A percentile compares a stretch with the other conserved stretches of the same genome.
phyloP scores from a whole-genome alignment of 2,888 invertebrate species.

The Caenorhabditis wallacei region DNA sequence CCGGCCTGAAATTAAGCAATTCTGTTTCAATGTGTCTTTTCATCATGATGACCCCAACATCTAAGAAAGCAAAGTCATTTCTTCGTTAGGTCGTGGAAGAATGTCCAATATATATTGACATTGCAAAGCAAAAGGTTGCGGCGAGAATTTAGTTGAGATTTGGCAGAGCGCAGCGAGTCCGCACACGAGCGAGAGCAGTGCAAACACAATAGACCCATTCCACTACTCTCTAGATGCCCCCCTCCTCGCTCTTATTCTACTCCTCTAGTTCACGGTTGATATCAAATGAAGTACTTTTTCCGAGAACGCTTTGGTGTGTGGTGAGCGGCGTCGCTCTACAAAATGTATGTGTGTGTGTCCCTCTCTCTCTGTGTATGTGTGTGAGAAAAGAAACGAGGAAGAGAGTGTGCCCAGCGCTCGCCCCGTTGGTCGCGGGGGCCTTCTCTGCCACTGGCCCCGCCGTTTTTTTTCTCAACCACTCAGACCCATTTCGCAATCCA shows the following conservation, averaged over 20 bases:
- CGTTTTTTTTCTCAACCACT: constrained; percentile 48
- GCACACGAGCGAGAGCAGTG: constrained; percentile 64
- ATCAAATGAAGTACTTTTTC: constrained; percentile 66
- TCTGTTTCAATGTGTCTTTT: constrained; percentile 16
- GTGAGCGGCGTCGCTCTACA: constrained; percentile 52
- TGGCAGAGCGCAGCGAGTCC: constrained; percentile 61
- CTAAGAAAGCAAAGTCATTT: constrained; percentile 34
- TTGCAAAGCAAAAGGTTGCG: constrained; percentile 61
- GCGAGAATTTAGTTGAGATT: constrained; percentile 58
- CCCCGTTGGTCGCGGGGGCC: constrained; percentile 45
- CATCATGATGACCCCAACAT: constrained; percentile 42
- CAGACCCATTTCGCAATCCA: constrained; percentile 64
- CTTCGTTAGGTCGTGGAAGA: constrained; percentile 49
- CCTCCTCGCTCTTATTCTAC: constrained; percentile 42
- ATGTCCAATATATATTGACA: constrained; percentile 59
- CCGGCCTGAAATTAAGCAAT: constrained; percentile 85
- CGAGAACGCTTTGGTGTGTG: constrained; percentile 64
- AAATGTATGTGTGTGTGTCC: constrained; percentile 16
- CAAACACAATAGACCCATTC: constrained; percentile 59
- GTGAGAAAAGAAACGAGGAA: not conserved
- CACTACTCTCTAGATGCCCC: constrained; percentile 50
- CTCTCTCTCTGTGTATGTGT: not conserved
- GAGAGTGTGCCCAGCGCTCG: constrained; percentile 38
- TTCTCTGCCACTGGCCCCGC: constrained; percentile 57
- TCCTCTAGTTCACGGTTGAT: constrained; percentile 65